Evolutionary conservation across 2,888 invertebrate species (phyloP).

Genomic region (Cosmia trapezina): DNA sequence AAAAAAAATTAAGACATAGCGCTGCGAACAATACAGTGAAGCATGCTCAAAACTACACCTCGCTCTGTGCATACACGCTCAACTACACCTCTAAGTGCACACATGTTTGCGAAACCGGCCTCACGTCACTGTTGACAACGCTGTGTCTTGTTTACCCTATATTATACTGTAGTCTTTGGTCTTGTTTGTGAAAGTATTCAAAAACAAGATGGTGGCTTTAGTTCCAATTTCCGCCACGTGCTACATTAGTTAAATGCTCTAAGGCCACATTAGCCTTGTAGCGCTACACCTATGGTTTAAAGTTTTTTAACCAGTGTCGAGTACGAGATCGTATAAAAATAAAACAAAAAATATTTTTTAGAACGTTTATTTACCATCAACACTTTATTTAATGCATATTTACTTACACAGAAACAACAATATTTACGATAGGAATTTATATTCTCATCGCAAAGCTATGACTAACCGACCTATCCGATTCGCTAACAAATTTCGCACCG

Average conservation of each 20-base stretch:
- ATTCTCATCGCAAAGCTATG: conserved; percentile 55
- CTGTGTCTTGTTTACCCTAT: background rate
- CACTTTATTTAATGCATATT: conserved; percentile 82
- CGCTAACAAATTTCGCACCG: conserved; percentile 45
- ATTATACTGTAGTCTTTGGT: too few species aligned
- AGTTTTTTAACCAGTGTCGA: background rate
- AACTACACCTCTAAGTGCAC: too few species aligned
- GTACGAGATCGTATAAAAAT: conserved; percentile 1
- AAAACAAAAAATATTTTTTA: conserved; percentile 69
- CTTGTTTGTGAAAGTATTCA: background rate
- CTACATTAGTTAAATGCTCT: too few species aligned
- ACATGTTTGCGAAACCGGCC: too few species aligned
- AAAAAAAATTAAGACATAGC: too few species aligned
- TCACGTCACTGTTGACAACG: too few species aligned
- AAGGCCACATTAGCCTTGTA: background rate
- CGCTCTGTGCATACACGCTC: too few species aligned
- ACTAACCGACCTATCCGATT: conserved; percentile 54
- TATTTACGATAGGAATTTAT: conserved; percentile 58
- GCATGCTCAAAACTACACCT: too few species aligned
- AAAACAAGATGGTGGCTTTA: background rate
- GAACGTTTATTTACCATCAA: conserved; percentile 89
- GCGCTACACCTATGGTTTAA: background rate
- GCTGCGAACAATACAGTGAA: too few species aligned
- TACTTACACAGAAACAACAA: conserved; percentile 84
- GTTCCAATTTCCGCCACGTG: background rate